Conservation (phyloP, 2,888 invertebrate genomes). For the Lithophane semibrunnea region DNA sequence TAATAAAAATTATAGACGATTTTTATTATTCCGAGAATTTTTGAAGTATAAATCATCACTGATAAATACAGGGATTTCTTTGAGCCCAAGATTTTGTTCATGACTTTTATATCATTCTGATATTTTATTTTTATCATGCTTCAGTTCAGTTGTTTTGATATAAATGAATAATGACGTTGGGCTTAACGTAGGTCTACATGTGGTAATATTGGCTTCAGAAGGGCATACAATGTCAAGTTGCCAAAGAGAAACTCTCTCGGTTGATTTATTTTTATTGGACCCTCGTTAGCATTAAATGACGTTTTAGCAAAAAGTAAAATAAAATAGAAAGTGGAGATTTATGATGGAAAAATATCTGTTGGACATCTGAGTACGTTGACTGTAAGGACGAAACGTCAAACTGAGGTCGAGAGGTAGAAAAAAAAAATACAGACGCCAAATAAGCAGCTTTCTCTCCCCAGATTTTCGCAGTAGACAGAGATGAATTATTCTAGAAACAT, state of each 20-base stretch:
- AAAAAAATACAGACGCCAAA: background rate
- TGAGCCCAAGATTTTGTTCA: background rate
- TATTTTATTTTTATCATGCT: slow-evolving; percentile 7
- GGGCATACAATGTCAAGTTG: slow-evolving; percentile 31
- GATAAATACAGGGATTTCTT: slow-evolving; percentile 1
- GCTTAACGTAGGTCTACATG: slow-evolving; percentile 1
- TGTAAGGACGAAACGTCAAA: slow-evolving; percentile 47
- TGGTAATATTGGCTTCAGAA: slow-evolving; percentile 43
- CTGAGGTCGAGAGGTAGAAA: slow-evolving; percentile 26
- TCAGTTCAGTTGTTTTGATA: slow-evolving; percentile 15
- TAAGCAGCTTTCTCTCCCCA: slow-evolving; percentile 15
- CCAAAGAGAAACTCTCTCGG: slow-evolving; percentile 29
- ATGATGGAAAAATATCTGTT: slow-evolving; percentile 42
- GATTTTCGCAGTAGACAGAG: background rate
- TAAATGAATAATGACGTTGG: slow-evolving; percentile 13
- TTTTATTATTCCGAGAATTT: too few relatives aligned
- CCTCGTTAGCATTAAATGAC: slow-evolving; percentile 60
- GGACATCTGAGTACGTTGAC: slow-evolving; percentile 43
- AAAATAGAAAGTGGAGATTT: slow-evolving; percentile 57
- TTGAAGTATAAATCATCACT: background rate
- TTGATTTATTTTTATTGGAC: slow-evolving; percentile 56
- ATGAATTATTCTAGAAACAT: background rate
- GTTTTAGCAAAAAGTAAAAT: slow-evolving; percentile 45
- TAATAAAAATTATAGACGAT: too few relatives aligned
- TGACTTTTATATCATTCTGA: background rate